A percentile compares a stretch with the other conserved stretches of the same genome.
phyloP scores from a whole-genome alignment of 2,888 invertebrate species.

The Pseudoips prasinana region DNA sequence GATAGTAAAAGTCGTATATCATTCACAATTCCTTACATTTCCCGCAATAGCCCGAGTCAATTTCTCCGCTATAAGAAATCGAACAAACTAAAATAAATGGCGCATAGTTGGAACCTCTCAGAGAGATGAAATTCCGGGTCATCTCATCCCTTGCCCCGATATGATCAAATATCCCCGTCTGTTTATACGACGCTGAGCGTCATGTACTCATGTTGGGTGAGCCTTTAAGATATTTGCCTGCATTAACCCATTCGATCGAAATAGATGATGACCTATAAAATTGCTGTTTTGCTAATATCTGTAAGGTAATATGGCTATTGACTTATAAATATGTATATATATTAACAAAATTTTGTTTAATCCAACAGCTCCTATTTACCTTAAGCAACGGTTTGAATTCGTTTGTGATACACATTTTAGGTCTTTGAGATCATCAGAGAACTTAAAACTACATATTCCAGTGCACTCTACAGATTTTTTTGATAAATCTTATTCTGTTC shows the following conservation, averaged over 20 bases:
- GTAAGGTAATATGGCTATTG: too few species aligned
- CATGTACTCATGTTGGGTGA: slow-evolving; percentile 9
- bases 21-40: slow-evolving; percentile 39
- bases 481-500: too few species aligned
- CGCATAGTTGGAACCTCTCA: slow-evolving; percentile 66
- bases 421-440: too few species aligned
- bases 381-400: too few species aligned
- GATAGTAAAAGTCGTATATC: slow-evolving; percentile 20
- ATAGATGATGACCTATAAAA: neutral
- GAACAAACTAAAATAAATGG: slow-evolving; percentile 71
- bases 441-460: too few species aligned
- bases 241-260: slow-evolving; percentile 3
- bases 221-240: slow-evolving; percentile 14
- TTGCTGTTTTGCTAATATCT: too few species aligned
- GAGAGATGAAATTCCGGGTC: slow-evolving; percentile 69
- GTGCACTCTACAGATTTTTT: too few species aligned
- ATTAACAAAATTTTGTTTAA: too few species aligned
- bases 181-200: slow-evolving; percentile 34
- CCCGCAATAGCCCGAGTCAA: slow-evolving; percentile 51
- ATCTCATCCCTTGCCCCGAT: slow-evolving; percentile 50
- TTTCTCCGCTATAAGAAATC: slow-evolving; percentile 60
- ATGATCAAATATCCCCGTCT: slow-evolving; percentile 59
- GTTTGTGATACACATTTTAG: too few species aligned
- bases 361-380: too few species aligned
- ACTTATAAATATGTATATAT: too few species aligned